Base-by-base conservation (phyloP, 2,113 vertebrate species). In the Coptodon rendalli region DNA sequence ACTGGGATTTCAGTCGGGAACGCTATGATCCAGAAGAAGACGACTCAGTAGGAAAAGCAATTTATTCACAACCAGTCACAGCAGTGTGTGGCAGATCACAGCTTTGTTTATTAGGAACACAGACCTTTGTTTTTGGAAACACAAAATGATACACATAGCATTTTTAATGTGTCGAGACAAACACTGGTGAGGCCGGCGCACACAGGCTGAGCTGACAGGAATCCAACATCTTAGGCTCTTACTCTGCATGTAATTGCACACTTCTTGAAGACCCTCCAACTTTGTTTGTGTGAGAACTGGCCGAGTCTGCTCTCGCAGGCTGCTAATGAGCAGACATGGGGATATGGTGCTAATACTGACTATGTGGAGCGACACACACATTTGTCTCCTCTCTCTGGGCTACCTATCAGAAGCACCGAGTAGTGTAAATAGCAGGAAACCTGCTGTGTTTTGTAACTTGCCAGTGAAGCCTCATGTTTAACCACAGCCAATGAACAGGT, bases 291-390 rank as follows among this genome's bases (percentile, higher is more conserved):
- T 82, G 84, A 83, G 66, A 87, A 54, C 73, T 85, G 87, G 82
- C 86, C 50, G 29, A 89, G 79, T 84, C 80, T 36, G 50, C 80
- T 85, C 85, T 85, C 6, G 36, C 68, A 84, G 87, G 78, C 81
- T 84, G 81, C 83, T 93, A 93, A 93, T 89, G 92, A 93, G 90
- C 89, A 88, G 85, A 78, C 85, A 78, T 84, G 76, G 87, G 85
- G 87, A 92, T 90, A 73, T 61, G 78, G 12, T 57, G 66, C 71
- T 83, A 84, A 87, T 84, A 27, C 82, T 79, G 68, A 83, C 68
- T 80, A 71, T 54, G 36, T 85, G 81, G 29, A 84, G 78, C 1
- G 31, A 84, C 81, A 56, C 78, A 80, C 57, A 88, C 36, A 71
- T 81, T 78, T n/a, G 45, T 78, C 27, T 31, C 71, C 73, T 83